These are phyloP conservation scores for Mystacides longicornis DNA, from an alignment of 2,888 invertebrate genomes.

Conservation along the genomic window DNA sequence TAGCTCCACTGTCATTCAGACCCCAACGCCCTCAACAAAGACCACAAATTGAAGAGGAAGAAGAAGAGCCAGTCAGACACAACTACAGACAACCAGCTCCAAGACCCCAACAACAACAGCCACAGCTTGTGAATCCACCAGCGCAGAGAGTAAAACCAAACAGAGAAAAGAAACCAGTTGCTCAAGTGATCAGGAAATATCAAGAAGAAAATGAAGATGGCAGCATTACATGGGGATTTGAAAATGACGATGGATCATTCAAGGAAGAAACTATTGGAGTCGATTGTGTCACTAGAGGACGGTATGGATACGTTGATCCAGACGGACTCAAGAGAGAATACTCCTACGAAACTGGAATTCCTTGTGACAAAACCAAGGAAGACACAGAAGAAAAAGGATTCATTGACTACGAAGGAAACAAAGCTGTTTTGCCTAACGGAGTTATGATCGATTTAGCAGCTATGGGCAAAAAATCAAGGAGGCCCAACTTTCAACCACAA, in stretches of 20 bases:
- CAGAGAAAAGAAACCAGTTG: slow-evolving; percentile 61
- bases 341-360: slow-evolving; percentile 73
- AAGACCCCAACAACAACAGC: slow-evolving; percentile 30
- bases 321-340: slow-evolving; percentile 77
- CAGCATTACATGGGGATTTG: slow-evolving; percentile 82
- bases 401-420: slow-evolving; percentile 67
- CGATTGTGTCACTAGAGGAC: slow-evolving; percentile 69
- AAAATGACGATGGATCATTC: slow-evolving; percentile 81
- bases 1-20: slow-evolving; percentile 44
- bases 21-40: slow-evolving; percentile 39
- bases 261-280: slow-evolving; percentile 77
- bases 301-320: slow-evolving; percentile 78
- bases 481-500: slow-evolving; percentile 52
- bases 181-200: slow-evolving; percentile 63
- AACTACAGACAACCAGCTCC: slow-evolving; percentile 36
- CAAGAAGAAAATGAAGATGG: slow-evolving; percentile 74
- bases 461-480: slow-evolving; percentile 65
- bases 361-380: slow-evolving; percentile 52
- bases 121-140: slow-evolving; percentile 34
- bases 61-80: slow-evolving; percentile 43
- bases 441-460: slow-evolving; percentile 61
- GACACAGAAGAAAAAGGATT: slow-evolving; percentile 55
- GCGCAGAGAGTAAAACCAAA: slow-evolving; percentile 39
- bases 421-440: slow-evolving; percentile 64
- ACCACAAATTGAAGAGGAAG: slow-evolving; percentile 36